These are phyloP conservation scores for Betta splendens DNA, from an alignment of 2,797 vertebrate species.

Conservation along the genomic window DNA sequence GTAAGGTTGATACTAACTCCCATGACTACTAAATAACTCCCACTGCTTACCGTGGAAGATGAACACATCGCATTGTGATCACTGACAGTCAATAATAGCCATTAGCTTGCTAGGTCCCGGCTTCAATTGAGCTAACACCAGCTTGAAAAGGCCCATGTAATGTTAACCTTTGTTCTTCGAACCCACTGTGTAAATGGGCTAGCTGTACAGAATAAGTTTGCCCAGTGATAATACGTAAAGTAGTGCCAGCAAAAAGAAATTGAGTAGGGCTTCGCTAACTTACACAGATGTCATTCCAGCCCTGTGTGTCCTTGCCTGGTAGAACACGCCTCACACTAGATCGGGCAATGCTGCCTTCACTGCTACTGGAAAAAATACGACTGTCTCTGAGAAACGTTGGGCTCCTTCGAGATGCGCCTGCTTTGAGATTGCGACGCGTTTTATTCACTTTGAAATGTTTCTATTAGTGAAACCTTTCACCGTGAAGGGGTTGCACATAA, in stretches of 20 bases:
- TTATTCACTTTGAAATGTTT: too few species aligned
- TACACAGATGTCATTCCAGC: slow-evolving; percentile 72
- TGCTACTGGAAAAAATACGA: not conserved
- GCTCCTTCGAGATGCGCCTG: too few species aligned
- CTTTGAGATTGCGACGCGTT: too few species aligned
- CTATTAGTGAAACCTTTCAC: too few species aligned
- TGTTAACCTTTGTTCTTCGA: slow-evolving; percentile 21
- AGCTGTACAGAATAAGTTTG: not conserved
- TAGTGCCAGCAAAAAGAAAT: not conserved
- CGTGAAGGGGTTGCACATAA: too few species aligned
- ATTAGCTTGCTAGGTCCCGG: slow-evolving; percentile 22
- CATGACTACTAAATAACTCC: slow-evolving; percentile 5
- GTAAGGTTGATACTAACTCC: too few species aligned
- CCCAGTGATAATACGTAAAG: not conserved
- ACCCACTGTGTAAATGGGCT: not conserved
- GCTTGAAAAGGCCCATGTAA: slow-evolving; percentile 13
- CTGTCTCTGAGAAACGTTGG: not conserved
- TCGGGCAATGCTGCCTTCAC: not conserved
- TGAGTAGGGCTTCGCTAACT: slow-evolving; percentile 32
- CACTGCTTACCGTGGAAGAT: not conserved
- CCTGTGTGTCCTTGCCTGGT: slow-evolving; percentile 75
- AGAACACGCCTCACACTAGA: slow-evolving; percentile 21
- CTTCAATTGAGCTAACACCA: slow-evolving; percentile 21
- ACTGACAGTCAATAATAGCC: not conserved
- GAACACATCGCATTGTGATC: not conserved